phyloP scores from a whole-genome alignment of 2,888 invertebrate species.

The Philopedon plagiatum region DNA sequence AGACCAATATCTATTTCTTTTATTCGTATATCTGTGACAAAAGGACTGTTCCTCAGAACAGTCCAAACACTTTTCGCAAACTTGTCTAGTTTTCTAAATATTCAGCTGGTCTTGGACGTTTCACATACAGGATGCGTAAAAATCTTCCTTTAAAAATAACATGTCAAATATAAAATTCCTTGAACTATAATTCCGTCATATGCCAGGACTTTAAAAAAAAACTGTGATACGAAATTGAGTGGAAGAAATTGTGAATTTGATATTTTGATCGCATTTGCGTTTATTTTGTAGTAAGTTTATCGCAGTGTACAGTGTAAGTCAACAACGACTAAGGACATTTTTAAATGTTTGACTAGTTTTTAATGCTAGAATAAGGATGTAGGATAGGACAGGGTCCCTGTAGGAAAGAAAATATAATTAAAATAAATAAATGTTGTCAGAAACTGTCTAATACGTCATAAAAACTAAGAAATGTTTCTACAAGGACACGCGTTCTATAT shows the following conservation, averaged over 20 bases:
- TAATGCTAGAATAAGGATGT: no score
- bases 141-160: constrained; percentile 8
- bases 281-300: constrained; percentile 12
- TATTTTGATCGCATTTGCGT: constrained; percentile 1
- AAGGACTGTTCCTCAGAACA: no score
- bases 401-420: no score
- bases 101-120: no score
- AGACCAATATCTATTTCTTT: no score
- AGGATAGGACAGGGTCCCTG: no score
- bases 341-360: no score
- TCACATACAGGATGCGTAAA: neutral
- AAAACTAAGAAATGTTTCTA: neutral
- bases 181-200: constrained; percentile 27
- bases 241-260: constrained; percentile 13
- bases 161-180: constrained; percentile 32
- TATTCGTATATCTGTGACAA: no score
- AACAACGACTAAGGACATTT: no score
- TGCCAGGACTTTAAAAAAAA: constrained; percentile 36
- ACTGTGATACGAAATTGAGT: constrained; percentile 39
- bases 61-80: no score
- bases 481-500: neutral
- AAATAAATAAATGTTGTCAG: no score
- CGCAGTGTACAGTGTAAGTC: constrained; percentile 1
- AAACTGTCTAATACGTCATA: neutral
- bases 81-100: no score